Conservation (phyloP, 2,888 invertebrate species). For the Spatulosminthurus flaviceps region DNA sequence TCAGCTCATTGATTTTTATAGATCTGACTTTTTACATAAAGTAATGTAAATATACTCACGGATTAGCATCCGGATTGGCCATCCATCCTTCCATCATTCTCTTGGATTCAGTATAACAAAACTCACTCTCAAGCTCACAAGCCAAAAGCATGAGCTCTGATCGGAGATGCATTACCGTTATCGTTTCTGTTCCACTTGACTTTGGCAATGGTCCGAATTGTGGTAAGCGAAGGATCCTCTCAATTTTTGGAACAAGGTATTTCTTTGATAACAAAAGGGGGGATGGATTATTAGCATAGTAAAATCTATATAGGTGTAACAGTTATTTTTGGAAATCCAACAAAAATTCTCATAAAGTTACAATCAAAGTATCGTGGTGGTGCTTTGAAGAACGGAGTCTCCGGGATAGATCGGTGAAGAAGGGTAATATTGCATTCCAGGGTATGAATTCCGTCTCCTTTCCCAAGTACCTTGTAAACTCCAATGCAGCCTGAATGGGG, state of each 20-base stretch:
- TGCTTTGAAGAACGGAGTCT: constrained; percentile 15
- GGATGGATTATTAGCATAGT: no score
- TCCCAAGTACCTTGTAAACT: constrained; percentile 26
- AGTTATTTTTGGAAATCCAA: no score
- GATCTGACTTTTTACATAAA: constrained; percentile 15
- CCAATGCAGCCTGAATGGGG: background rate
- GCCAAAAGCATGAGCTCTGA: constrained; percentile 23
- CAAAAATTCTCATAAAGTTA: no score
- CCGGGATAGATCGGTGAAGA: constrained; percentile 4
- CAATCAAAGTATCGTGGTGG: background rate
- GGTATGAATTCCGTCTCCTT: constrained; percentile 36
- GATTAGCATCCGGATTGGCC: constrained; percentile 1
- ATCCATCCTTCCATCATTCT: background rate
- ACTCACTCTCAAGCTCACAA: constrained; percentile 27
- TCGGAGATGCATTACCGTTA: background rate
- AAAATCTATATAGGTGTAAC: no score
- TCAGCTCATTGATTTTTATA: background rate
- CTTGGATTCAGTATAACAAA: background rate
- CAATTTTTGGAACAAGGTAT: constrained; percentile 38
- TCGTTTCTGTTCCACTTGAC: background rate
- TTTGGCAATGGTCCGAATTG: background rate
- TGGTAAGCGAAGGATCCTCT: background rate
- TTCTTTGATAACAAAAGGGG: constrained; percentile 2
- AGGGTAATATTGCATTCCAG: constrained; percentile 26
- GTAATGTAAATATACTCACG: background rate